phyloP scores from a whole-genome alignment of 2,888 invertebrate species.

The Hirtodrosophila histrioides region DNA sequence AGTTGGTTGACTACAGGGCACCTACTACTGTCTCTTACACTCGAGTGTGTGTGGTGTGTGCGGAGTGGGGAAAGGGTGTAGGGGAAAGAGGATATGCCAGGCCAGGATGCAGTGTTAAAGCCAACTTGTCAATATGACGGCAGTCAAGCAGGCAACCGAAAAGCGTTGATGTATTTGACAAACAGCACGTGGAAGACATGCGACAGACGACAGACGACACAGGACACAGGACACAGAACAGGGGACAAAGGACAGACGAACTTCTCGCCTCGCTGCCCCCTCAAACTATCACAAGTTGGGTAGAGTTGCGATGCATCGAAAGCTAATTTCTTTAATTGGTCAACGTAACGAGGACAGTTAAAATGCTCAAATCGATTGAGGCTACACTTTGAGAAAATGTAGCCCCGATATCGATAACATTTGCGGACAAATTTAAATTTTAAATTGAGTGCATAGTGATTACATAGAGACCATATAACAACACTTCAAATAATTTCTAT shows the following conservation, averaged over 20 bases:
- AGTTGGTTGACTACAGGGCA: slow-evolving; percentile 48
- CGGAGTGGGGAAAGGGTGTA: neutral
- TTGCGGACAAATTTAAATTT: no score
- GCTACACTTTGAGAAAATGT: slow-evolving; percentile 2
- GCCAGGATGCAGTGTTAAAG: slow-evolving; percentile 62
- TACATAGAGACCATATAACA: no score
- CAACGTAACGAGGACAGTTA: slow-evolving; percentile 51
- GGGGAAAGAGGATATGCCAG: neutral
- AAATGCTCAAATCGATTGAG: slow-evolving; percentile 50
- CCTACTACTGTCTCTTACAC: slow-evolving; percentile 22
- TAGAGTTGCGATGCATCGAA: slow-evolving; percentile 36
- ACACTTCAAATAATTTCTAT: no score
- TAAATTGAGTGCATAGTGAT: no score
- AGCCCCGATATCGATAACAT: no score
- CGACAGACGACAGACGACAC: neutral
- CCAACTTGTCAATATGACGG: slow-evolving; percentile 75
- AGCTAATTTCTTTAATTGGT: slow-evolving; percentile 79
- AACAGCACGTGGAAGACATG: slow-evolving; percentile 62
- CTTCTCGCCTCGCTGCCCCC: slow-evolving; percentile 11
- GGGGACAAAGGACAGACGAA: slow-evolving; percentile 5
- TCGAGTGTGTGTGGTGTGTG: neutral
- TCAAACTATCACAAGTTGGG: slow-evolving; percentile 18
- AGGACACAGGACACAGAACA: neutral
- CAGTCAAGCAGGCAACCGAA: slow-evolving; percentile 72
- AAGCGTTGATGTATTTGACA: slow-evolving; percentile 79